Evolutionary conservation across 2,888 invertebrate genomes (phyloP), one percentile per base, ranked within the genome.

Genomic region (Eupithecia subumbrata): DNA sequence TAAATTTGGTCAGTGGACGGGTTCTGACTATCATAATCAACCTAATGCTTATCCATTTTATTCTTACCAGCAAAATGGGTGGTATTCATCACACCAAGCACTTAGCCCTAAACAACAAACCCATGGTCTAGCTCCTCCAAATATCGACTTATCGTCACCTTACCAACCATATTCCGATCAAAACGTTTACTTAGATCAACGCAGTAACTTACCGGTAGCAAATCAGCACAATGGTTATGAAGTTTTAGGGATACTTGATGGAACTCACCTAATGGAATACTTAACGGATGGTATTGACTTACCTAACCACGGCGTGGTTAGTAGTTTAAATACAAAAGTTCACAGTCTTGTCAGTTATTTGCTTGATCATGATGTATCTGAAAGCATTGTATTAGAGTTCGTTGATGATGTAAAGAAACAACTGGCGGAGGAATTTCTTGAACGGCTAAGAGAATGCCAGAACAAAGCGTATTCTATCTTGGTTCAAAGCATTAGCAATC

Each of bases 391-490:
- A 12, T 34, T 67, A 67, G 22, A 67, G 34, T 67, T 67, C 12
- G 66, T 67, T 37, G 37, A 40, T 11, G 37, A 12, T 22, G 66
- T 67, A 37, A 67, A 40, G 40, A 67, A 67, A 67, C 40, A 67
- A 37, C 37, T 67, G 16, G 37, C 34, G 11, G 37, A 37, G 1
- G 66, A 67, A 40, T 67, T 30, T 37, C n/a, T 37, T 5, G n/a
- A 37, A 40, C 66, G 18, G 5, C 11, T 40, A 11, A 67, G n/a
- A 37, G 12, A 67, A 8, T 67, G 66, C n/a, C 66, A 67, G 34
- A n/a, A 37, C 5, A 22, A 0, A n/a, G 66, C 66, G 1, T 67
- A 67, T n/a, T n/a, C 34, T 18, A n/a, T 30, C 9, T 37, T 67
- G 22, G n/a, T 67, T 37, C 34, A 37, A 37, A 37, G 34, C 34